Base-by-base conservation (phyloP, 2,888 invertebrate genomes). In the Pimpla rufipes region DNA sequence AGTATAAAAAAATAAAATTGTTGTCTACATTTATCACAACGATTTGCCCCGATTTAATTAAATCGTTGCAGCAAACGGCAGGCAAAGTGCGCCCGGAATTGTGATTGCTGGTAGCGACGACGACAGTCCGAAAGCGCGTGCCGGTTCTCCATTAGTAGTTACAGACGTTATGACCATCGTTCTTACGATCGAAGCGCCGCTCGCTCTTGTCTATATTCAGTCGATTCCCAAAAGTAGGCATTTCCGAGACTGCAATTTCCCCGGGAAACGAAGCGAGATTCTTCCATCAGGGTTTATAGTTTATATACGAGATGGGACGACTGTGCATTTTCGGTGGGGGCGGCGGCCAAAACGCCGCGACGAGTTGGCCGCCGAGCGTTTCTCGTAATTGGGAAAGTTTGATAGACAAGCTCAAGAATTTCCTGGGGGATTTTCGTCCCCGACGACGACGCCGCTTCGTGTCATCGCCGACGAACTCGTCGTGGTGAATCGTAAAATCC, bases 311-410 rank as follows among this genome's bases (percentile, higher is more conserved):
- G 64, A 55, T 45, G 52, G 47, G 67, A 81, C 68, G 55, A 68
- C 77, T 37, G 66, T 76, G 75, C 64, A 67, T 80, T 84, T 84
- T 71, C 68, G 74, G 55, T 11, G 29, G 42, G 42, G 13, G n/a
- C 3, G 11, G 29, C 3, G 29, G 29, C 3, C 29, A 70, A 74
- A 81, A 64, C 55, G 57, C 70, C 37, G 55, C 45, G 57, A 70
- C 82, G 78, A 83, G 68, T 77, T 76, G 67, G 59, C 71, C 68
- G 45, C 66, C 37, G 29, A 23, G 42, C 66, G 52, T 73, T 35
- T 59, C 74, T 78, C 76, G 84, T 87, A 87, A 85, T 86, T 81
- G 84, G 75, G 73, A 85, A 87, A 87, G 70, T 83, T 87, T 82
- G 84, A 87, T 83, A 81, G 83, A 75, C 62, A 81, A 81, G 73